Evolutionary conservation across 2,113 vertebrate genomes (phyloP).

Genomic region (Corythornis madagascariensis): DNA sequence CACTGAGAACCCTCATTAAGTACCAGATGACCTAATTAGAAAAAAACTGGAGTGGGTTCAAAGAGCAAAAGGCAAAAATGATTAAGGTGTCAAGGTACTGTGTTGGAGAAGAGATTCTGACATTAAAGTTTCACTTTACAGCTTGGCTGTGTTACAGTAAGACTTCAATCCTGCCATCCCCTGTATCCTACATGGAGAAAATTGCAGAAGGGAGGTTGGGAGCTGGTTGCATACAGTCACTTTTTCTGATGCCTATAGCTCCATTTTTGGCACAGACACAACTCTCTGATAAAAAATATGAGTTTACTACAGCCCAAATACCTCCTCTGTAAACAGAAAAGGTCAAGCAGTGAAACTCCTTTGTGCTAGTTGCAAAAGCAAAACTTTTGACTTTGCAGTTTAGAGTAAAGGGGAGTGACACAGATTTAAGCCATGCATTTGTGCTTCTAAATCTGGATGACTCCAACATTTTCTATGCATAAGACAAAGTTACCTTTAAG

Average conservation of each 20-base stretch:
- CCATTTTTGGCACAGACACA: neutral
- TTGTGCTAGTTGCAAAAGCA: neutral
- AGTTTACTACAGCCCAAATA: neutral
- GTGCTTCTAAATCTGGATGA: neutral
- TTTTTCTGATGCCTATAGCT: neutral
- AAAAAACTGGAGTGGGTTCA: neutral
- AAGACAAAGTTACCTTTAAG: neutral
- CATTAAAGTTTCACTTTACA: constrained; percentile 5
- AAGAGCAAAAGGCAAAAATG: neutral
- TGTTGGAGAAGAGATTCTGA: neutral
- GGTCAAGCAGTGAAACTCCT: neutral
- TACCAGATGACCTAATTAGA: neutral
- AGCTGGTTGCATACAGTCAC: neutral
- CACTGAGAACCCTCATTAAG: neutral
- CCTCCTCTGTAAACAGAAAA: neutral
- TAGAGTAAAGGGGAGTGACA: neutral
- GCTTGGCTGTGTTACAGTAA: neutral
- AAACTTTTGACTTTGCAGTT: neutral
- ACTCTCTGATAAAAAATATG: neutral
- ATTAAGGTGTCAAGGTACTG: neutral
- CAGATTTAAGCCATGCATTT: neutral
- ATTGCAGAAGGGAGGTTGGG: neutral
- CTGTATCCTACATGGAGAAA: neutral
- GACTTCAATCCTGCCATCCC: neutral
- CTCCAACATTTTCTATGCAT: neutral